Conservation (phyloP, 2,113 vertebrate species). For the Epinephelus cyanopodus region DNA sequence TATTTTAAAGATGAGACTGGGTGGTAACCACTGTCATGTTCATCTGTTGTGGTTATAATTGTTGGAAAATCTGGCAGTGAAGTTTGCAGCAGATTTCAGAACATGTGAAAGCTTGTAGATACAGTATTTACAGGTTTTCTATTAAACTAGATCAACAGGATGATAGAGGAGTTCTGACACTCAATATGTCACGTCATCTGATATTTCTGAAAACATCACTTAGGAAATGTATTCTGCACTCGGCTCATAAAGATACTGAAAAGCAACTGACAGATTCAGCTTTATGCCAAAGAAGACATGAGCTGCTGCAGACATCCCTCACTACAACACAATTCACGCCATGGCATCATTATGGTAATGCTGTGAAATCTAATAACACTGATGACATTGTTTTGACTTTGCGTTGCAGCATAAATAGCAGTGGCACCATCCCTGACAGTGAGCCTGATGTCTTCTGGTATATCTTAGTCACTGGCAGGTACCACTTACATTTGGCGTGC, state of each 20-base stretch:
- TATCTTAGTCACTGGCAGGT: constrained; percentile 31
- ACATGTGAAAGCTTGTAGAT: constrained; percentile 8
- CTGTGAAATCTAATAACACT: not conserved
- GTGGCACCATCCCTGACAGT: constrained; percentile 13
- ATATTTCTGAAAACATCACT: constrained; percentile 27
- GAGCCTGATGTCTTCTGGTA: constrained; percentile 25
- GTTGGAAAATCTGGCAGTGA: constrained; percentile 3
- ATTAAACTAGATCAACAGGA: constrained; percentile 3
- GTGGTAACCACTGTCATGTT: not conserved
- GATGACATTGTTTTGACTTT: constrained; percentile 7
- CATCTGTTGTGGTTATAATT: not conserved
- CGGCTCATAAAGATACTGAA: constrained; percentile 9
- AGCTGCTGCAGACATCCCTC: not conserved
- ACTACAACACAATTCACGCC: constrained; percentile 7
- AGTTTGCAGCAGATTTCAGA: constrained; percentile 13
- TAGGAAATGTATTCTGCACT: not conserved
- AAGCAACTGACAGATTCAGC: constrained; percentile 36
- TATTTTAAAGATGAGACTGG: not conserved
- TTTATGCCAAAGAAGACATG: constrained; percentile 23
- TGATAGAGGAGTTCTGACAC: not conserved
- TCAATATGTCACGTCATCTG: constrained; percentile 30
- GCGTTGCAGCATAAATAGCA: constrained; percentile 2
- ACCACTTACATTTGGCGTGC: constrained; percentile 18
- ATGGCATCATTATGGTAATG: not conserved
- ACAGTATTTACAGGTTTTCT: not conserved